phyloP scores from a whole-genome alignment of 2,797 vertebrate species.

The Sardinella longiceps region DNA sequence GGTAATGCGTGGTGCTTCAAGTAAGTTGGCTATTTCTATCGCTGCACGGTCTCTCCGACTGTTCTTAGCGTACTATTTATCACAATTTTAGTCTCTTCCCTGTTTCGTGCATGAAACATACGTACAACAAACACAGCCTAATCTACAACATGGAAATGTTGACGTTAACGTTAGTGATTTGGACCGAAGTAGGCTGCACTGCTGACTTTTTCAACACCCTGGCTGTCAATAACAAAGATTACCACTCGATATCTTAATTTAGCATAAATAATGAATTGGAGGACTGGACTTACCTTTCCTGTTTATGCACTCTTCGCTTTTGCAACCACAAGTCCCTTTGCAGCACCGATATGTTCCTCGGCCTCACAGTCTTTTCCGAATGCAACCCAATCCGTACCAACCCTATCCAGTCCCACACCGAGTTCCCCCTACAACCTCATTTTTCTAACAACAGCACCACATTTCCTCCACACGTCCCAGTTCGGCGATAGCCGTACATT shows the following conservation, averaged over 20 bases:
- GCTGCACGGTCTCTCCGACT: neutral
- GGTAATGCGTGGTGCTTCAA: slow-evolving; percentile 20
- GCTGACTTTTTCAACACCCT: slow-evolving; percentile 1
- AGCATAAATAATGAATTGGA: neutral
- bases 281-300: slow-evolving; percentile 9
- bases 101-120: neutral
- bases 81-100: neutral
- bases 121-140: neutral
- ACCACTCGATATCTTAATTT: neutral
- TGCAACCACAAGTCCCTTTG: slow-evolving; percentile 24
- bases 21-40: slow-evolving; percentile 21
- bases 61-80: neutral
- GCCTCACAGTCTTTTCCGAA: slow-evolving; percentile 16
- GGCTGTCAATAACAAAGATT: neutral
- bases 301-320: slow-evolving; percentile 13
- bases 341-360: slow-evolving; percentile 21
- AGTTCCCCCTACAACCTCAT: slow-evolving; percentile 26
- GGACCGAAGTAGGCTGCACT: neutral
- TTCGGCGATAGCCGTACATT: slow-evolving; percentile 9
- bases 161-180: neutral
- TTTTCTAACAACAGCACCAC: slow-evolving; percentile 22
- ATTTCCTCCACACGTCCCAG: slow-evolving; percentile 12
- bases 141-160: neutral
- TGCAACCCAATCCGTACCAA: slow-evolving; percentile 25
- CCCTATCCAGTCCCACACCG: slow-evolving; percentile 22